Percentiles rank a stretch among this genome's conserved stretches.
Conservation (phyloP, 1,140 invertebrate species). For the Anastrepha ludens region DNA sequence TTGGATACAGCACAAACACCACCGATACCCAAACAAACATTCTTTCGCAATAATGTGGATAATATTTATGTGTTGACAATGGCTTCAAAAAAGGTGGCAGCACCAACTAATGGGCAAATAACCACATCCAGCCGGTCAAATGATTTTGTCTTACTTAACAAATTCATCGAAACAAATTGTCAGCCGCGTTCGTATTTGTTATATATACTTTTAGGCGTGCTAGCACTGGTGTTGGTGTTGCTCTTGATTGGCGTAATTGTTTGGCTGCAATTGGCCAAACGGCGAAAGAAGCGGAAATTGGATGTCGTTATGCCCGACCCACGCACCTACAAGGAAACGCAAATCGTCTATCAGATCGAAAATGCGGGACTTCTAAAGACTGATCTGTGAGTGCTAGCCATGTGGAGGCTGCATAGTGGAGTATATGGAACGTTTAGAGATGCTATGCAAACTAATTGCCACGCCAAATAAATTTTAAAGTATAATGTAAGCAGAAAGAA, state of each 20-base stretch:
- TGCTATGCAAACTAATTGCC: slow-evolving; percentile 39
- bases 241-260: slow-evolving; percentile 72
- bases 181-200: slow-evolving; percentile 59
- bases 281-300: slow-evolving; percentile 75
- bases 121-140: slow-evolving; percentile 55
- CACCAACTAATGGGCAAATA: not conserved
- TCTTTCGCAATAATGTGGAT: slow-evolving; percentile 66
- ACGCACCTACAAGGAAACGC: slow-evolving; percentile 87
- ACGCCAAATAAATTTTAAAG: slow-evolving; percentile 43
- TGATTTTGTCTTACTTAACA: slow-evolving; percentile 61
- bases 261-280: slow-evolving; percentile 68
- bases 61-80: slow-evolving; percentile 60
- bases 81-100: not conserved
- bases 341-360: slow-evolving; percentile 89
- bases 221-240: slow-evolving; percentile 71
- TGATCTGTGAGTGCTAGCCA: slow-evolving; percentile 77
- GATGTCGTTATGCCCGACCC: slow-evolving; percentile 86
- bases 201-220: slow-evolving; percentile 67
- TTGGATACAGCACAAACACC: slow-evolving; percentile 64
- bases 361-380: slow-evolving; percentile 86
- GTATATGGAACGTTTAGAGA: slow-evolving; percentile 19
- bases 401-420: not conserved
- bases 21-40: slow-evolving; percentile 62
- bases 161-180: slow-evolving; percentile 59
- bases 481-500: slow-evolving; percentile 15